Percentiles rank a stretch among this genome's conserved stretches.
phyloP scores from a whole-genome alignment of 2,888 invertebrate species.

The Pyrochroa serraticornis region DNA sequence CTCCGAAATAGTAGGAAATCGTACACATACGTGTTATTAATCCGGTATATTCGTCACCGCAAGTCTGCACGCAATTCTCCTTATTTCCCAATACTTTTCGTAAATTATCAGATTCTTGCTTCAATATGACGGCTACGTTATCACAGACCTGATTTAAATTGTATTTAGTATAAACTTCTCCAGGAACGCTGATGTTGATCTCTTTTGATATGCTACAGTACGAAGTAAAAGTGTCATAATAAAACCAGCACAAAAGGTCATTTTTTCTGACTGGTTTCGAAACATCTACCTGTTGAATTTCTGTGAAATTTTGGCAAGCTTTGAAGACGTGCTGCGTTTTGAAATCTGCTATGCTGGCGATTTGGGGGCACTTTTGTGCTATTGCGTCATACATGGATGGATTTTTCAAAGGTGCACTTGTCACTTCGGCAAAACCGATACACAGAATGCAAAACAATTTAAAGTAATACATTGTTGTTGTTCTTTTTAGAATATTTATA shows the following conservation, averaged over 20 bases:
- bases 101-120: too few relatives aligned
- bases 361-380: conserved; percentile 4
- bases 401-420: neutral
- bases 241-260: conserved; percentile 39
- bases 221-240: conserved; percentile 35
- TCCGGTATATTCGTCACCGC: neutral
- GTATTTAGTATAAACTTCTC: conserved; percentile 1
- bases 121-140: too few relatives aligned
- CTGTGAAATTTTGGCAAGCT: conserved; percentile 33
- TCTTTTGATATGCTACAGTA: conserved; percentile 28
- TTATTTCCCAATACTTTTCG: neutral
- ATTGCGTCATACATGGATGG: conserved; percentile 5
- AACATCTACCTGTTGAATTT: conserved; percentile 18
- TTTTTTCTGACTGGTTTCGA: conserved; percentile 15
- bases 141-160: conserved; percentile 20
- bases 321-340: conserved; percentile 23
- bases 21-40: conserved; percentile 1
- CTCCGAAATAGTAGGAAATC: conserved; percentile 12
- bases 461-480: conserved; percentile 4
- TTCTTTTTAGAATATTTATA: too few relatives aligned
- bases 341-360: neutral
- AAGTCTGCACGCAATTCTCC: conserved; percentile 6
- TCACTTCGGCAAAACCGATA: neutral
- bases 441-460: neutral
- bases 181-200: conserved; percentile 1